phyloP scores from a whole-genome alignment of 2,797 vertebrate species.

The Melanotaenia boesemani region DNA sequence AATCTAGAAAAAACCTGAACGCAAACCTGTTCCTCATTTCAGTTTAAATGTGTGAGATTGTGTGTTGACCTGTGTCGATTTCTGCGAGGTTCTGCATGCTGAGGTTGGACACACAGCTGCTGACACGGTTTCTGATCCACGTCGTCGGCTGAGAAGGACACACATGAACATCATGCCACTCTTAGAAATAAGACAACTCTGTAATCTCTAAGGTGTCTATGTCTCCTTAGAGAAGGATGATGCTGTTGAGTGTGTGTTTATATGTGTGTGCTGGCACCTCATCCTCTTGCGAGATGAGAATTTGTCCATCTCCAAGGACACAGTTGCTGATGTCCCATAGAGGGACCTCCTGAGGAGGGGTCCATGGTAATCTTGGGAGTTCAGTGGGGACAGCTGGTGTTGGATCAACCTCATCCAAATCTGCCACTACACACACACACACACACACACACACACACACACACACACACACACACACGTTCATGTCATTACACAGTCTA shows the following conservation, averaged over 20 bases:
- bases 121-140: slow-evolving; percentile 78
- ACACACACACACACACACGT: not conserved
- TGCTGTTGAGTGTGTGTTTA: slow-evolving; percentile 1
- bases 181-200: not conserved
- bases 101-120: slow-evolving; percentile 79
- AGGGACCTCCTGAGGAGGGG: slow-evolving; percentile 79
- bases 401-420: slow-evolving; percentile 25
- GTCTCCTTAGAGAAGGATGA: not conserved
- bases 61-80: slow-evolving; percentile 62
- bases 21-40: not conserved
- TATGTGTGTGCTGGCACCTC: slow-evolving; percentile 82
- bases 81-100: slow-evolving; percentile 76
- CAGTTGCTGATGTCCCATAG: slow-evolving; percentile 92
- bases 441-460: not conserved
- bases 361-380: slow-evolving; percentile 68
- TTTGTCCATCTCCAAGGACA: slow-evolving; percentile 86
- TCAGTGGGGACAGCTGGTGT: slow-evolving; percentile 44
- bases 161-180: not conserved
- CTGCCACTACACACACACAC: slow-evolving; percentile 38
- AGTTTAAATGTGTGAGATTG: not conserved
- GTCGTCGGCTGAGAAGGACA: slow-evolving; percentile 72
- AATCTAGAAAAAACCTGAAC: not conserved
- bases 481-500: not conserved
- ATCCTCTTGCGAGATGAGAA: slow-evolving; percentile 87
- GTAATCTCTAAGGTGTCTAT: not conserved